Percentiles rank a stretch among this genome's conserved stretches.
Conservation (phyloP, 2,113 vertebrate species). For the Scytalopus superciliaris region DNA sequence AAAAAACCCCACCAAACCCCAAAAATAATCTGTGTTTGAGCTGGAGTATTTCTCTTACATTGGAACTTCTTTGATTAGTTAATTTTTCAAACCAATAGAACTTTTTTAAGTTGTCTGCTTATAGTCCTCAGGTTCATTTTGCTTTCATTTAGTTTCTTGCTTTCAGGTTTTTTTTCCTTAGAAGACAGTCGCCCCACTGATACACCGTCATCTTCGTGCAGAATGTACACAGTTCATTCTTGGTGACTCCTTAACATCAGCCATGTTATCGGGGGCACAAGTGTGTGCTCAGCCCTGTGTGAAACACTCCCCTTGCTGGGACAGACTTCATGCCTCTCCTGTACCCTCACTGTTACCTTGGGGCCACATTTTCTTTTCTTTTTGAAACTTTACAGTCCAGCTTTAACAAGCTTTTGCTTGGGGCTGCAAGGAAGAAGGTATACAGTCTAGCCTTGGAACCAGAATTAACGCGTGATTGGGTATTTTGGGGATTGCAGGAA, state of each 20-base stretch:
- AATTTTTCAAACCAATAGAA: not conserved
- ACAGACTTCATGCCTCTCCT: not conserved
- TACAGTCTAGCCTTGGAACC: not conserved
- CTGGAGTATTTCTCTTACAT: not conserved
- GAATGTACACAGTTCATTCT: not conserved
- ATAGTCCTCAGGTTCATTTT: not conserved
- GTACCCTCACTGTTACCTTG: rapidly evolving
- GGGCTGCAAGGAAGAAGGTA: not conserved
- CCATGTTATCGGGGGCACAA: not conserved
- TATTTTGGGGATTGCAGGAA: not conserved
- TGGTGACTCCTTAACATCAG: not conserved
- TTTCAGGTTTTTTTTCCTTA: not conserved
- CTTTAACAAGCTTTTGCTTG: not conserved
- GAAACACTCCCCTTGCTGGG: rapidly evolving
- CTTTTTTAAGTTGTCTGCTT: not conserved
- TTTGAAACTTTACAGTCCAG: not conserved
- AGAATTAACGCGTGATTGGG: not conserved
- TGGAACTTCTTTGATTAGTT: not conserved
- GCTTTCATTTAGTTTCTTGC: not conserved
- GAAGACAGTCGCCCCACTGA: not conserved
- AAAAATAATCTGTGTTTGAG: not conserved
- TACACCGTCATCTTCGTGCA: rapidly evolving
- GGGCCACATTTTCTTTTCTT: not conserved
- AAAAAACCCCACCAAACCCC: no score
- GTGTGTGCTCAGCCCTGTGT: not conserved